Conservation (phyloP, 2,888 invertebrate genomes). For the Leptopilina myrica region DNA sequence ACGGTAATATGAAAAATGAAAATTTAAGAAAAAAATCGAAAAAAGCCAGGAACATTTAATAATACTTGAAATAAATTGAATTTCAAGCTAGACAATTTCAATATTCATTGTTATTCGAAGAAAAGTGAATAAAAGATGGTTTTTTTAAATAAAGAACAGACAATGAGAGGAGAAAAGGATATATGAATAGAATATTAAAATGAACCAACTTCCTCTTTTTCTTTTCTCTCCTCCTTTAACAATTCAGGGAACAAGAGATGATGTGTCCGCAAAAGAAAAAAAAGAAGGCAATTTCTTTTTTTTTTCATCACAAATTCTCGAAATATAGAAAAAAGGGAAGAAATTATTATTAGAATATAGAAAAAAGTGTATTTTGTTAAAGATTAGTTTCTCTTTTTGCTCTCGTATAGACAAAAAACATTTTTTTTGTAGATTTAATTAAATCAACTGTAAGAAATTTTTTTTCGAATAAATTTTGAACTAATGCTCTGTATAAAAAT, state of each 20-base stretch:
- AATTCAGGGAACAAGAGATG: slow-evolving; percentile 19
- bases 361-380: neutral
- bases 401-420: too few relatives aligned
- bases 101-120: neutral
- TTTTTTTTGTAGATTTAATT: too few relatives aligned
- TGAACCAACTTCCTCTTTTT: neutral
- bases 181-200: slow-evolving; percentile 28
- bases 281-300: neutral
- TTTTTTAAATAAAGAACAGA: slow-evolving; percentile 6
- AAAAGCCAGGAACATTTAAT: too few relatives aligned
- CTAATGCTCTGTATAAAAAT: too few relatives aligned
- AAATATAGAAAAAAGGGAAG: neutral
- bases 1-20: too few relatives aligned
- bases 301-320: neutral
- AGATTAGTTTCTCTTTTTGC: slow-evolving; percentile 21
- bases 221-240: neutral
- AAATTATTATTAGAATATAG: neutral
- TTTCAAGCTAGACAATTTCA: neutral
- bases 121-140: slow-evolving; percentile 4
- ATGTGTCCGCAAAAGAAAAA: neutral
- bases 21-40: neutral
- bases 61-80: neutral
- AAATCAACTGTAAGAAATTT: too few relatives aligned
- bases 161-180: neutral
- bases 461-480: too few relatives aligned